phyloP scores from a whole-genome alignment of 2,113 vertebrate species.

The Amazona guildingii region DNA sequence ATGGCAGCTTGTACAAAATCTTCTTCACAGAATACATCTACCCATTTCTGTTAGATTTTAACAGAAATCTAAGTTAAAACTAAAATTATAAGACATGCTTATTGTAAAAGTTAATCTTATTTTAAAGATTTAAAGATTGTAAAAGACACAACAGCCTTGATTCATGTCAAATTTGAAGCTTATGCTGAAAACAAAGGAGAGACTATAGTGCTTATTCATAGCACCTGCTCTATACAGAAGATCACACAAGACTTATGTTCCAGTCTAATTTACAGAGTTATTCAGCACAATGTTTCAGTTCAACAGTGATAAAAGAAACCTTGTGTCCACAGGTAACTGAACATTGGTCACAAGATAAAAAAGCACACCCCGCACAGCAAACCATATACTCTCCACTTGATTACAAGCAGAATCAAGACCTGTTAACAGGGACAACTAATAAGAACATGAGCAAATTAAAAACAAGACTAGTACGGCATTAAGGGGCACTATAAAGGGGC shows the following conservation, averaged over 20 bases:
- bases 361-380: background rate
- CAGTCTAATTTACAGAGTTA: background rate
- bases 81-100: background rate
- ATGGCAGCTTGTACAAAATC: background rate
- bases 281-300: background rate
- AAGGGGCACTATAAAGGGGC: background rate
- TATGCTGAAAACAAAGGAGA: background rate
- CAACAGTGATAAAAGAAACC: background rate
- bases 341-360: background rate
- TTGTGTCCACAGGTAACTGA: background rate
- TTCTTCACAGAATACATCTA: background rate
- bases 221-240: background rate
- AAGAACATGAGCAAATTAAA: background rate
- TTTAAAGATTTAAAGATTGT: background rate
- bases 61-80: background rate
- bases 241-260: background rate
- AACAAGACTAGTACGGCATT: background rate
- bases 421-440: background rate
- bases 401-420: background rate
- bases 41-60: background rate
- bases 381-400: background rate
- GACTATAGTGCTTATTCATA: background rate
- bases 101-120: background rate
- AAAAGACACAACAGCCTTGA: background rate
- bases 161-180: background rate